A percentile compares a stretch with the other conserved stretches of the same genome.
Evolutionary conservation across 2,113 vertebrate species (phyloP).

Genomic region (Vidua chalybeata): DNA sequence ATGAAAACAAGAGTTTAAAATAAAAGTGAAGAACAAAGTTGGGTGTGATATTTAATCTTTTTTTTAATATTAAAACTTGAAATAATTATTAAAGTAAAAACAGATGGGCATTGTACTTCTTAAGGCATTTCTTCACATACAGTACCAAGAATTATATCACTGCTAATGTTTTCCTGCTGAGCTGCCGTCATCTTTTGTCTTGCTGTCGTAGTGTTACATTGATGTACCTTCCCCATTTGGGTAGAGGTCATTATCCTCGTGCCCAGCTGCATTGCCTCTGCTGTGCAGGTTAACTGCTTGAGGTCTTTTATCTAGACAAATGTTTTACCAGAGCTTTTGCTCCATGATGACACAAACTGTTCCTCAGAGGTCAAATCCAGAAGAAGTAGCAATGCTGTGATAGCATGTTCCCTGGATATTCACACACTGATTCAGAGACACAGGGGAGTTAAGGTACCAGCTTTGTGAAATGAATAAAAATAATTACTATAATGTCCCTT

Average conservation of each 20-base stretch:
- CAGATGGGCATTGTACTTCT: slow-evolving; percentile 44
- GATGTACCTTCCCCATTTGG: slow-evolving; percentile 78
- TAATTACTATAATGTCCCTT: neutral
- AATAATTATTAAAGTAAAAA: slow-evolving; percentile 46
- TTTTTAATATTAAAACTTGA: slow-evolving; percentile 7
- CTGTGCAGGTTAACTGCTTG: slow-evolving; percentile 82
- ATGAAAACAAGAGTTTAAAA: slow-evolving; percentile 47
- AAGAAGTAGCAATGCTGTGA: slow-evolving; percentile 43
- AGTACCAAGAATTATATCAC: slow-evolving; percentile 65
- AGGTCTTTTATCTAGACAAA: slow-evolving; percentile 79
- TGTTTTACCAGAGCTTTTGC: slow-evolving; percentile 70
- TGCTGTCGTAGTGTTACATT: slow-evolving; percentile 71
- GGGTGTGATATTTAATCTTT: neutral
- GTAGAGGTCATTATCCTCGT: slow-evolving; percentile 77
- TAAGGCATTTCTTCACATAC: slow-evolving; percentile 66
- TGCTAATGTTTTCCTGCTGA: slow-evolving; percentile 76
- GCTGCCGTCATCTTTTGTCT: slow-evolving; percentile 71
- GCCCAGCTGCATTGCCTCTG: slow-evolving; percentile 70
- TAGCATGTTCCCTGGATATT: slow-evolving; percentile 36
- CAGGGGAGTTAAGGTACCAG: neutral
- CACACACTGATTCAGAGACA: neutral
- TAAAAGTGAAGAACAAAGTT: slow-evolving; percentile 41
- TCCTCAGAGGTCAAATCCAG: slow-evolving; percentile 67
- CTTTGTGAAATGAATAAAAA: slow-evolving; percentile 36
- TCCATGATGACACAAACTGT: slow-evolving; percentile 57